Conservation (phyloP, 2,888 invertebrate genomes). For the Tribolium freemani region DNA sequence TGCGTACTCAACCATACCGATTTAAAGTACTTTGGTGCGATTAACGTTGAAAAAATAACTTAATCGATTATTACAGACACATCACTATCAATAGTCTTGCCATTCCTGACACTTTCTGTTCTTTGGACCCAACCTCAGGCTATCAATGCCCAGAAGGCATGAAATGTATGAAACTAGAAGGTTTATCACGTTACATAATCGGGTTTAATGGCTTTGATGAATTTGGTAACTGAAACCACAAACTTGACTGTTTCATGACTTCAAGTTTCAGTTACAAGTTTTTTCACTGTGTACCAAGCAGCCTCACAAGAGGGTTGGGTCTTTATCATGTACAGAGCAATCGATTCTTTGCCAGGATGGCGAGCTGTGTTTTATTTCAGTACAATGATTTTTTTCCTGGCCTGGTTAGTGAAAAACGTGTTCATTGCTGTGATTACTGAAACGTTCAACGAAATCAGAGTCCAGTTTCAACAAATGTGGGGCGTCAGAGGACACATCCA, state of each 20-base stretch:
- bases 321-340: slow-evolving; percentile 98
- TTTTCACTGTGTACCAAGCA: slow-evolving; percentile 99
- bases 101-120: slow-evolving; percentile 99
- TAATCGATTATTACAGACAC: slow-evolving; percentile 70
- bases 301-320: slow-evolving; percentile 99
- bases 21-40: slow-evolving; percentile 72
- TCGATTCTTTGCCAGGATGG: slow-evolving; percentile 97
- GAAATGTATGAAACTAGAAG: slow-evolving; percentile 94
- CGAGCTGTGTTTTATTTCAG: slow-evolving; percentile 96
- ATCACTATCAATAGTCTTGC: slow-evolving; percentile 95
- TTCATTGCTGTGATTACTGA: slow-evolving; percentile 99
- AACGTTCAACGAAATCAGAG: slow-evolving; percentile 96
- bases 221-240: slow-evolving; percentile 78
- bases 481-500: slow-evolving; percentile 93
- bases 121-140: slow-evolving; percentile 90
- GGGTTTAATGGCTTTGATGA: slow-evolving; percentile 99
- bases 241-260: neutral
- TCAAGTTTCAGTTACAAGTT: slow-evolving; percentile 81
- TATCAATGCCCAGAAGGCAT: slow-evolving; percentile 97
- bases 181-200: slow-evolving; percentile 89
- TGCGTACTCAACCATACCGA: slow-evolving; percentile 93
- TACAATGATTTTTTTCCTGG: slow-evolving; percentile 99
- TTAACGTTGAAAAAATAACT: neutral
- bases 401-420: slow-evolving; percentile 99
- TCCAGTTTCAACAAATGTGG: slow-evolving; percentile 99